phyloP scores from a whole-genome alignment of 2,888 invertebrate species.

The Rhingia rostrata region DNA sequence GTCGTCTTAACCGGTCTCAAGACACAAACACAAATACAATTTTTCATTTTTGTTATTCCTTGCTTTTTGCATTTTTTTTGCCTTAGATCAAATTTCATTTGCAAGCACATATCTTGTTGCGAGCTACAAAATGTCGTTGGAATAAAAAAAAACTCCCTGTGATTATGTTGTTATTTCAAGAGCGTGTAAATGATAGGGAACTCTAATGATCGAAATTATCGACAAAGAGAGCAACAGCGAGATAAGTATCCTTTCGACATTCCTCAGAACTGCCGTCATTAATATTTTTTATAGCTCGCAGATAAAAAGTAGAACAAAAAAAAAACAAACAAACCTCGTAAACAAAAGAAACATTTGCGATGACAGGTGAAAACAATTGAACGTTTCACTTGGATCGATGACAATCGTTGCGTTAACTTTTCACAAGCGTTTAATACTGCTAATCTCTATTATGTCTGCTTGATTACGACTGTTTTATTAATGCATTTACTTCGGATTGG shows the following conservation, averaged over 20 bases:
- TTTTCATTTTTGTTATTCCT: slow-evolving; percentile 1
- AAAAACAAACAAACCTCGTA: not conserved
- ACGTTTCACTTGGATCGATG: slow-evolving; percentile 23
- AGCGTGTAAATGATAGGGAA: slow-evolving; percentile 56
- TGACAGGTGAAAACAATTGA: slow-evolving; percentile 21
- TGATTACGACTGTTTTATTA: not conserved
- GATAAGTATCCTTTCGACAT: slow-evolving; percentile 22
- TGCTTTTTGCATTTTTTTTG: slow-evolving; percentile 28
- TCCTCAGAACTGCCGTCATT: slow-evolving; percentile 18
- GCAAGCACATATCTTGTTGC: slow-evolving; percentile 1
- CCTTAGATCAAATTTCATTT: slow-evolving; percentile 56
- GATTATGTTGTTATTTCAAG: slow-evolving; percentile 54
- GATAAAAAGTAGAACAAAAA: not conserved
- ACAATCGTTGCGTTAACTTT: slow-evolving; percentile 7
- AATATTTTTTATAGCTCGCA: slow-evolving; percentile 11
- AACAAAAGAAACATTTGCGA: slow-evolving; percentile 11
- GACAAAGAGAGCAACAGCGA: not conserved
- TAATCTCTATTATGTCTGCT: slow-evolving; percentile 18
- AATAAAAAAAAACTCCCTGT: slow-evolving; percentile 20
- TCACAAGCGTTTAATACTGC: slow-evolving; percentile 1
- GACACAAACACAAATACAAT: slow-evolving; percentile 10
- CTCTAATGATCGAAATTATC: slow-evolving; percentile 48
- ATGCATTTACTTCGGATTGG: not conserved
- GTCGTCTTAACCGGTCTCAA: slow-evolving; percentile 39
- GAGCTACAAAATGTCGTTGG: not conserved